Base-by-base conservation (phyloP, 2,888 invertebrate genomes). In the Smittia sp. region DNA sequence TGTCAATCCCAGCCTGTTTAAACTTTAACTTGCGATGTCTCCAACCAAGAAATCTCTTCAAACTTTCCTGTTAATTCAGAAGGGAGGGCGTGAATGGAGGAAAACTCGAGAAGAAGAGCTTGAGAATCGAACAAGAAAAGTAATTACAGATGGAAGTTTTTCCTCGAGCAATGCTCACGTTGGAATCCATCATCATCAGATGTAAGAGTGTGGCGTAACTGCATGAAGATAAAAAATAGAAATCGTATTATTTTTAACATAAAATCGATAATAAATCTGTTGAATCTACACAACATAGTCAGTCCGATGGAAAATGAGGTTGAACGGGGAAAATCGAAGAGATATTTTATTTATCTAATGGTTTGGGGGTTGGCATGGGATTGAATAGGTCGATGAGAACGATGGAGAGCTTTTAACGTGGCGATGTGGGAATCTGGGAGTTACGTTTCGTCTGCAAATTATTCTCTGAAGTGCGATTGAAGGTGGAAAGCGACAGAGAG, bases 211-310 rank as follows among this genome's bases (percentile, higher is more conserved):
- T 46, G 2, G 2, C 46, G 15, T 46, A 58, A 66, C 9, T 20
- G 2, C 24, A 54, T 27, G 54, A 54, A 3, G 27, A 52, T 54
- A n/a, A 66, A 66, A 32, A 66, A 32, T 20, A 65, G 13, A 41
- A 67, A 15, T 13, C 18, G 24, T 27, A 62, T 62, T 72, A 58
- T 72, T 72, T 72, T 58, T 72, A 72, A 72, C 38, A 62, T 3
- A 72, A 72, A 72, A 72, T 72, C 72, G 62, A 72, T 72, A 72
- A 38, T 62, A 72, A 72, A 72, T 72, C 72, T 72, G 72, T 72
- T 72, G 72, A 72, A 72, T 72, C 72, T 72, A 24, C 63, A 63
- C 63, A 63, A 63, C 27, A 27, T 24, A 24, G n/a, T 58, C 58
- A 18, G 22, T 22, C 58, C 18, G 20, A 20, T 9, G 20, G 58